phyloP scores from a whole-genome alignment of 2,888 invertebrate species.

The Operophtera brumata region DNA sequence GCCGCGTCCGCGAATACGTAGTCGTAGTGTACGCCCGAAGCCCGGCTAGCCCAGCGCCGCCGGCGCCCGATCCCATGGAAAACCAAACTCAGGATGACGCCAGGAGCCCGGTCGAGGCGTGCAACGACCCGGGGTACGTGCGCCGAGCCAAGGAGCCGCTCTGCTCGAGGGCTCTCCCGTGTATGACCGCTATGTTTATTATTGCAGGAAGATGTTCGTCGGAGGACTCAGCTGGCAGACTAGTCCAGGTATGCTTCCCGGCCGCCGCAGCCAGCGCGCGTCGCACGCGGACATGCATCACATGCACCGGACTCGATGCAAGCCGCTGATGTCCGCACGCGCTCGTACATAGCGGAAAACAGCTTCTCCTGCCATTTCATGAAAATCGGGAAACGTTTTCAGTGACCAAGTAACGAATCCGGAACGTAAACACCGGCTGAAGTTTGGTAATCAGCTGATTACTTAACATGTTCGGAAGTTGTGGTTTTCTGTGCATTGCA shows the following conservation, averaged over 20 bases:
- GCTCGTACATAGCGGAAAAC: constrained; percentile 49
- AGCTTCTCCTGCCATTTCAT: constrained; percentile 44
- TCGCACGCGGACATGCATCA: constrained; percentile 63
- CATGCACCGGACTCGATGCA: constrained; percentile 44
- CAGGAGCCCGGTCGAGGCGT: constrained; percentile 93
- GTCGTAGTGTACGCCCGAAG: constrained; percentile 80
- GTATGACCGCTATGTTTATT: constrained; percentile 78
- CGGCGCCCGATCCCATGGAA: constrained; percentile 83
- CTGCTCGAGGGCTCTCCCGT: constrained; percentile 38
- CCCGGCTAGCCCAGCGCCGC: constrained; percentile 67
- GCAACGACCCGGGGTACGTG: constrained; percentile 96
- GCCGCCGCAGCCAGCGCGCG: constrained; percentile 55
- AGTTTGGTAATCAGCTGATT: constrained; percentile 79
- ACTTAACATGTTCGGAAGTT: constrained; percentile 54
- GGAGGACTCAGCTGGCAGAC: constrained; percentile 99
- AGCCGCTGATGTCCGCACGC: constrained; percentile 53
- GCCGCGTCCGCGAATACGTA: constrained; percentile 80
- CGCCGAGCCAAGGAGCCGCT: constrained; percentile 32
- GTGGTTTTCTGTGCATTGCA: constrained; percentile 47
- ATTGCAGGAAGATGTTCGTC: constrained; percentile 99
- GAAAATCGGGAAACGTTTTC: constrained; percentile 52
- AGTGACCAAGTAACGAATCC: constrained; percentile 56
- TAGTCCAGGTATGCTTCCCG: constrained; percentile 92
- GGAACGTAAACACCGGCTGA: constrained; percentile 71
- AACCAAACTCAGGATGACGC: constrained; percentile 89